These are phyloP conservation scores for Melanchra persicariae DNA, from an alignment of 2,888 invertebrate species.

Conservation along the genomic window DNA sequence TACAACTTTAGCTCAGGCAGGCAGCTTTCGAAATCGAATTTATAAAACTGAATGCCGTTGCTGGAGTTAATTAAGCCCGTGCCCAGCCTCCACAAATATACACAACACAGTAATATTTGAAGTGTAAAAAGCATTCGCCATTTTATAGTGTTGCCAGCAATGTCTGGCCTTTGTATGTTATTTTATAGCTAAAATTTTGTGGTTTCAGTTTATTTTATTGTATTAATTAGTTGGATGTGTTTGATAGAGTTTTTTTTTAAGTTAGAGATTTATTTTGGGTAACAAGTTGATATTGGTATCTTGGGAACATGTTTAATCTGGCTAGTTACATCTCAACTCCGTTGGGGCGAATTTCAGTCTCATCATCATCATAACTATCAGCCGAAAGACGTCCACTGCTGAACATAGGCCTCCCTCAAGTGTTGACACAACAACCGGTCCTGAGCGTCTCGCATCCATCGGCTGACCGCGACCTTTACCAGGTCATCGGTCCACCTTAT, in stretches of 20 bases:
- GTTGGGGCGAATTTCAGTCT: no score
- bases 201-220: slow-evolving; percentile 33
- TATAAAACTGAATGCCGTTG: slow-evolving; percentile 67
- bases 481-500: no score
- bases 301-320: neutral
- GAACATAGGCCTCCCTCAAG: no score
- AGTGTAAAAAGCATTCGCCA: slow-evolving; percentile 61
- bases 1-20: slow-evolving; percentile 19
- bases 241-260: slow-evolving; percentile 3
- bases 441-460: no score
- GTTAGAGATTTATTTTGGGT: neutral
- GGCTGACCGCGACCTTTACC: no score
- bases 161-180: slow-evolving; percentile 49
- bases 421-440: no score
- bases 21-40: slow-evolving; percentile 69
- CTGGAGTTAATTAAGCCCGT: slow-evolving; percentile 71
- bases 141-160: slow-evolving; percentile 55
- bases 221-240: slow-evolving; percentile 22
- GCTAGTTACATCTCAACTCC: neutral
- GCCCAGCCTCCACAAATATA: slow-evolving; percentile 64
- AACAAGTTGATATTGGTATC: neutral
- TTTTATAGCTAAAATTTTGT: slow-evolving; percentile 50
- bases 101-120: slow-evolving; percentile 64
- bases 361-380: no score
- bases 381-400: no score